Evolutionary conservation across 2,797 vertebrate genomes (phyloP), one percentile per base, ranked within the genome.

Genomic region (Okamejei kenojei): DNA sequence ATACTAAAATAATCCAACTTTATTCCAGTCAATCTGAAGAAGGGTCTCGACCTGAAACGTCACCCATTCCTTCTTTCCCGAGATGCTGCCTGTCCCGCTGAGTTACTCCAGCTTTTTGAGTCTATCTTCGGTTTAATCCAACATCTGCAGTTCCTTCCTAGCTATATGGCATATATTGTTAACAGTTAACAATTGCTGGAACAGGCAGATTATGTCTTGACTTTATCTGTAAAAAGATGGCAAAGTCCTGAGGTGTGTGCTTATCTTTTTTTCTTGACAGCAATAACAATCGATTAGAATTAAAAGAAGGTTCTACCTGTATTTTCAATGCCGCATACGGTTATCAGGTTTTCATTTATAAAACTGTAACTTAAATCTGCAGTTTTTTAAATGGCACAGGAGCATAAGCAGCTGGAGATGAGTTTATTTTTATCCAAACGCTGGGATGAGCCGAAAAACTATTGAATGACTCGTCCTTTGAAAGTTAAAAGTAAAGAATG

Each of bases 231-330:
- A 61, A 63, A 86, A 61, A 86, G 82, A 32, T 86, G 15, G 61
- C 82, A 86, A 86, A 61, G 26, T 86, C n/a, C 58, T 32, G 17
- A 54, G 29, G n/a, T 15, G 9, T 35, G 17, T 68, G 45, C 45
- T 54, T 54, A 54, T 54, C 45, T 54, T 54, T 11, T 86, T 63
- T 23, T 58, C 82, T n/a, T 86, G 82, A 29, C 58, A 88, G 35
- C 19, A 88, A 88, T 88, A 88, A 88, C 61, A 88, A 68, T 88
- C 21, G 35, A 65, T 65, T 10, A 68, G n/a, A 88, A 23, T 86
- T 54, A 54, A 54, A 86, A 65, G 17, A 32, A 32, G 11, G 38
- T 29, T 11, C 26, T 17, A 1, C 71, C 65, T 54, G 45, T 54
- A 54, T 63, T n/a, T 32, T 23, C 26, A 58, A 21, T 88, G 63